phyloP scores from a whole-genome alignment of 2,113 vertebrate species.

The Epinephelus cyanopodus region DNA sequence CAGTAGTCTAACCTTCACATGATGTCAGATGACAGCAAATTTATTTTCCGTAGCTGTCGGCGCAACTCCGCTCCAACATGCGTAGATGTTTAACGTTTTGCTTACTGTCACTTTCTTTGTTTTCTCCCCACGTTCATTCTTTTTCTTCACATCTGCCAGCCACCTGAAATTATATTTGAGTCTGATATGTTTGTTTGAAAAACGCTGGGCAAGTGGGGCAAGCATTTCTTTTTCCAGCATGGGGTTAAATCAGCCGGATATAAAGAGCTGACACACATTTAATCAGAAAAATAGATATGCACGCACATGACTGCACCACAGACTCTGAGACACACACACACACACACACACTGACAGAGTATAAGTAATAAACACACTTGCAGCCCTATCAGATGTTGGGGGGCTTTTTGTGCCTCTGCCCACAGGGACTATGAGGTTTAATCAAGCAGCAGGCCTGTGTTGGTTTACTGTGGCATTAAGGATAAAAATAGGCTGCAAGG shows the following conservation, averaged over 20 bases:
- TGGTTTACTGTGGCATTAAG: slow-evolving; percentile 70
- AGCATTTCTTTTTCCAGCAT: not conserved
- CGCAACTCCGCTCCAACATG: no score
- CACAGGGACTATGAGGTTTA: slow-evolving; percentile 63
- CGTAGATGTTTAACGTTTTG: no score
- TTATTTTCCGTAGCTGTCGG: no score
- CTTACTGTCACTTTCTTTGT: no score
- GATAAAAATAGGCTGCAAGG: slow-evolving; percentile 74
- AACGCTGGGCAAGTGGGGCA: no score
- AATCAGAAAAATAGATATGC: slow-evolving; percentile 60
- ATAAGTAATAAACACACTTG: slow-evolving; percentile 42
- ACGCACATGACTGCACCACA: slow-evolving; percentile 46
- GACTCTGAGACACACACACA: not conserved
- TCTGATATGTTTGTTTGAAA: no score
- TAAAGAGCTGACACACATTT: slow-evolving; percentile 58
- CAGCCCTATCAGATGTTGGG: slow-evolving; percentile 60
- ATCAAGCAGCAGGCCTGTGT: slow-evolving; percentile 67
- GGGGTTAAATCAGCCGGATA: slow-evolving; percentile 46
- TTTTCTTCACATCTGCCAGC: no score
- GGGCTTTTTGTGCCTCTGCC: slow-evolving; percentile 54
- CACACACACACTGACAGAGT: slow-evolving; percentile 7
- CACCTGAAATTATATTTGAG: no score
- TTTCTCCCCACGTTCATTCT: no score
- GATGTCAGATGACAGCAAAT: no score
- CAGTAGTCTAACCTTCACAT: no score